These are phyloP conservation scores for Smutsia temminckii DNA, from an alignment of 2,797 vertebrate species.

Conservation along the genomic window DNA sequence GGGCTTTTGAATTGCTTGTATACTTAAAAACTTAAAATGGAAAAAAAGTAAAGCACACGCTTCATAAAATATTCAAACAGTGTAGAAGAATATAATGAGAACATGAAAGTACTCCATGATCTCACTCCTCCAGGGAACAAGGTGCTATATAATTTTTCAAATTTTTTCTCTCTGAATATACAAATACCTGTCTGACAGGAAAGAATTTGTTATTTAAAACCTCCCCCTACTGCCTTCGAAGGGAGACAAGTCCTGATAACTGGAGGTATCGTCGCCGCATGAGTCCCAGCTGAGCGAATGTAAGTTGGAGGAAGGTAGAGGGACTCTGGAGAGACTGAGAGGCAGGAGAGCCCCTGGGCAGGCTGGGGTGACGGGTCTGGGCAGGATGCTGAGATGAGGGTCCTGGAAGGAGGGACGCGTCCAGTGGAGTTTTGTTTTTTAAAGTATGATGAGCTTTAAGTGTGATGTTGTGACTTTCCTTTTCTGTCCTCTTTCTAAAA, in stretches of 20 bases:
- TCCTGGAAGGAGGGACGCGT: background rate
- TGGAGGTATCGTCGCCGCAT: background rate
- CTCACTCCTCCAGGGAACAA: background rate
- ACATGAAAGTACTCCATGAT: background rate
- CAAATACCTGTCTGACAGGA: background rate
- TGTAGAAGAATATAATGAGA: background rate
- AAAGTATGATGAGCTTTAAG: background rate
- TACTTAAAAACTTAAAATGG: background rate
- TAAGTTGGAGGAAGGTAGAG: background rate
- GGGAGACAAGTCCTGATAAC: background rate
- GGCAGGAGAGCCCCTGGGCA: background rate
- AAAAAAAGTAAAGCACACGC: background rate
- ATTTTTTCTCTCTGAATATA: slow-evolving; percentile 22
- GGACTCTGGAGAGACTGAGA: background rate
- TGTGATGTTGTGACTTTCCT: background rate
- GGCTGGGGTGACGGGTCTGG: background rate
- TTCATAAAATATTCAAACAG: slow-evolving; percentile 43
- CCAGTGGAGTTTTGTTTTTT: background rate
- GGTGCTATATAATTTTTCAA: background rate
- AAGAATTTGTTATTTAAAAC: background rate
- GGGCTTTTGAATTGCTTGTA: slow-evolving; percentile 22
- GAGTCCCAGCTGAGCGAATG: background rate
- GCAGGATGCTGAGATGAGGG: background rate
- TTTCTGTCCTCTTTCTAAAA: background rate
- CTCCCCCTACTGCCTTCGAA: background rate